phyloP scores from a whole-genome alignment of 1,140 invertebrate species.

The Drosophila azteca region DNA sequence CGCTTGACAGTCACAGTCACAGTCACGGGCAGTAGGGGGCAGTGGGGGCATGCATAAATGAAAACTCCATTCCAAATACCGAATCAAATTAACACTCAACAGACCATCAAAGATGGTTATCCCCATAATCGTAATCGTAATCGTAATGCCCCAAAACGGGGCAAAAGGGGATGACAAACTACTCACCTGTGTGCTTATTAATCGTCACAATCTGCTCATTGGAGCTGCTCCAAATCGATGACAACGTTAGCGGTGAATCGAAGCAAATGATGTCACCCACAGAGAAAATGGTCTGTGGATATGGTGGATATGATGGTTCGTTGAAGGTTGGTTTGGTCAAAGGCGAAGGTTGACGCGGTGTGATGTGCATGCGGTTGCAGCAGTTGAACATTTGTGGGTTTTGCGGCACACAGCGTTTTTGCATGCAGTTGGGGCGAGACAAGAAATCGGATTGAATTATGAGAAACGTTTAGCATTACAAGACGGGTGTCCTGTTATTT shows the following conservation, averaged over 20 bases:
- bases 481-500: no score
- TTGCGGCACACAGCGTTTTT: slow-evolving; percentile 2
- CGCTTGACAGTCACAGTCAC: slow-evolving; percentile 3
- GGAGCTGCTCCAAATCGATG: slow-evolving; percentile 80
- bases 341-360: slow-evolving; percentile 1
- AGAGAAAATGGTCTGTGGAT: slow-evolving; percentile 84
- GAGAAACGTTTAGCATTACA: neutral
- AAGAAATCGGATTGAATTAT: neutral
- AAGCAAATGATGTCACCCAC: slow-evolving; percentile 86
- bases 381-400: slow-evolving; percentile 17
- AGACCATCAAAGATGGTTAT: slow-evolving; percentile 11
- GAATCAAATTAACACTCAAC: slow-evolving; percentile 41
- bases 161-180: neutral
- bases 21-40: neutral
- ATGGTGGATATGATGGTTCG: slow-evolving; percentile 7
- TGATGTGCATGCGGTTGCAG: slow-evolving; percentile 4
- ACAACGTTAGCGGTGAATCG: slow-evolving; percentile 79
- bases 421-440: neutral
- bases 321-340: slow-evolving; percentile 2
- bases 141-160: neutral
- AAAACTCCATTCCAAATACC: slow-evolving; percentile 17
- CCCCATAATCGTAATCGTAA: no score
- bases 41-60: slow-evolving; percentile 7
- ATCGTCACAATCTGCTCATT: slow-evolving; percentile 79
- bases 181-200: slow-evolving; percentile 78